Percentiles rank a stretch among this genome's conserved stretches.
phyloP scores from a whole-genome alignment of 1,140 invertebrate species.

The Atta colombica region DNA sequence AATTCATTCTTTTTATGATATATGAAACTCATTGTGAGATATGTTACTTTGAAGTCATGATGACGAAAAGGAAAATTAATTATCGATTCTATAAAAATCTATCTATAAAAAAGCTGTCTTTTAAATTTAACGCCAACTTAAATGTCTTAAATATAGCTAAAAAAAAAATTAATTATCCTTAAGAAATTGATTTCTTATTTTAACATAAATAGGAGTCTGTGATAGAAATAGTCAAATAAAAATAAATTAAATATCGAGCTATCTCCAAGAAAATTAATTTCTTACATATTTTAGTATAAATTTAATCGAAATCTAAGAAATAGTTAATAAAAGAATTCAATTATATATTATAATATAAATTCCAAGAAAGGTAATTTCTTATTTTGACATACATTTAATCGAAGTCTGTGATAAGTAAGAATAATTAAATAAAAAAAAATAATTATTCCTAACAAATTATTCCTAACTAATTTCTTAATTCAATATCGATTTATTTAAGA shows the following conservation, averaged over 20 bases:
- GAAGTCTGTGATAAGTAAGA: neutral
- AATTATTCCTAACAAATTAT: neutral
- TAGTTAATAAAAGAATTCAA: too few relatives aligned
- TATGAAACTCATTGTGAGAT: slow-evolving; percentile 6
- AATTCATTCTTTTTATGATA: neutral
- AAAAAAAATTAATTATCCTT: neutral
- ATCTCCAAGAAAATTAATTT: too few relatives aligned
- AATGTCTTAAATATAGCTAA: neutral
- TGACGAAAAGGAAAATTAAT: neutral
- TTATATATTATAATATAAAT: too few relatives aligned
- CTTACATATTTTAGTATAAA: too few relatives aligned
- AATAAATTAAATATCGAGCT: too few relatives aligned
- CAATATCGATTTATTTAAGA: neutral
- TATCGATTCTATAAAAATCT: neutral
- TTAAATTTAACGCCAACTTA: neutral
- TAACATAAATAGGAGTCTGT: too few relatives aligned
- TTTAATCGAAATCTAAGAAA: too few relatives aligned
- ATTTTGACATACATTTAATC: neutral
- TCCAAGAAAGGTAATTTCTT: neutral
- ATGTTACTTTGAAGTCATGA: neutral
- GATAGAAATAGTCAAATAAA: too few relatives aligned
- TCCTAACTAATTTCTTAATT: neutral
- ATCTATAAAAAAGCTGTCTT: neutral
- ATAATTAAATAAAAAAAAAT: neutral
- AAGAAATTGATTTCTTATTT: too few relatives aligned